These are phyloP conservation scores for Paratilapia polleni DNA, from an alignment of 2,113 vertebrate species.

Conservation along the genomic window DNA sequence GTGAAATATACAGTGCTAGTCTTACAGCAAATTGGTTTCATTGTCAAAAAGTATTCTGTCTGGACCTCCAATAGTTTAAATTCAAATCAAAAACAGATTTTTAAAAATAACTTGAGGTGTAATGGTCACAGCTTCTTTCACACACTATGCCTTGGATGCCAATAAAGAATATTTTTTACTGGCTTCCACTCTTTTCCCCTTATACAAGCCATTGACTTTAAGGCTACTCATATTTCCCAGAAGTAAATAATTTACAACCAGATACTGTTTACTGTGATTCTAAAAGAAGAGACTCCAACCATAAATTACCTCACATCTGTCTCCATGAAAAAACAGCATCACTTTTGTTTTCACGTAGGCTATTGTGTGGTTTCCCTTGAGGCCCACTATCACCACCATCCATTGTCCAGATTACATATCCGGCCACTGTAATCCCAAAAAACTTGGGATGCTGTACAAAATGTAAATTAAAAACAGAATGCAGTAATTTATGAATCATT, in stretches of 20 bases:
- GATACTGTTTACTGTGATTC: not conserved
- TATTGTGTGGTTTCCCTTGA: not conserved
- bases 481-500: not conserved
- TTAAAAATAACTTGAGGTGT: not conserved
- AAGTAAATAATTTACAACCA: slow-evolving; percentile 14
- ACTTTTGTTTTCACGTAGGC: not conserved
- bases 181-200: not conserved
- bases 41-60: not conserved
- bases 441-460: too few species aligned
- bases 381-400: not conserved
- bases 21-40: not conserved
- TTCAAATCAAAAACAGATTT: not conserved
- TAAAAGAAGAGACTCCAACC: not conserved
- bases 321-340: not conserved
- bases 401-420: not conserved
- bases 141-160: too few species aligned
- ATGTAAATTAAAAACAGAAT: not conserved
- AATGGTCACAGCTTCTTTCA: not conserved
- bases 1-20: slow-evolving; percentile 1
- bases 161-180: not conserved
- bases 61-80: not conserved
- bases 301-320: not conserved
- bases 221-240: not conserved
- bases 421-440: not conserved
- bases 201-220: not conserved